Evolutionary conservation across 2,797 vertebrate species (phyloP), one percentile per base, ranked within the genome.

Genomic region (Sebastes iracundus): DNA sequence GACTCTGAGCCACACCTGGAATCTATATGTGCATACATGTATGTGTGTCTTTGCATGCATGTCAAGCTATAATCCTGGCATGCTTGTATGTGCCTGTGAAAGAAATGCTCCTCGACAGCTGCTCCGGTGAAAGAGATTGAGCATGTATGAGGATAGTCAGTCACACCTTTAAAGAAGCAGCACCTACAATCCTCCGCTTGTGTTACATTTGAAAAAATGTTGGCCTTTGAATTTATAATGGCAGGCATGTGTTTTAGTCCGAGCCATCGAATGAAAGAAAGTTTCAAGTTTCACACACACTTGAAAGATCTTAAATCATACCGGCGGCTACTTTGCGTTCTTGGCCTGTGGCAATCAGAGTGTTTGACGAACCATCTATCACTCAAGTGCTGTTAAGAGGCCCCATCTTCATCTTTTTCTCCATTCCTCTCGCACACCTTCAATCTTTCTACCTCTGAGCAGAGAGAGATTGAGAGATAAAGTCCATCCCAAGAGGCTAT

Each of bases 241-340:
- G 66, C 23, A 52, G 64, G 71, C 75, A 46, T 66, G 64, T 76
- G 75, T 80, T 81, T 75, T 62, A 62, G 63, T 60, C n/a, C 0
- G 4, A 53, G 22, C 7, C 75, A 66, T 88, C 75, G 75, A 78
- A 74, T 3, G 38, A n/a, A 76, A 22, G 13, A 80, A 64, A 58
- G 84, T 77, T 79, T 89, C 35, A 78, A 73, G 78, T 82, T 84
- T 81, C 78, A 76, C 35, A 60, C 32, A 82, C 73, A 76, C 63
- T 63, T 83, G 63, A 83, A 35, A 81, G 74, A 77, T 53, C 33
- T 82, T 77, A 77, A 92, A 90, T 86, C 55, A 87, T 75, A 77
- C 13, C 42, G 14, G 7, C 12, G 74, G 33, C 70, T 7, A 52
- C 53, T 63, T 28, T 46, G 66, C 16, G 1, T 32, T 73, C 52